phyloP scores from a whole-genome alignment of 2,797 vertebrate species.

The Cirrhinus mrigala region DNA sequence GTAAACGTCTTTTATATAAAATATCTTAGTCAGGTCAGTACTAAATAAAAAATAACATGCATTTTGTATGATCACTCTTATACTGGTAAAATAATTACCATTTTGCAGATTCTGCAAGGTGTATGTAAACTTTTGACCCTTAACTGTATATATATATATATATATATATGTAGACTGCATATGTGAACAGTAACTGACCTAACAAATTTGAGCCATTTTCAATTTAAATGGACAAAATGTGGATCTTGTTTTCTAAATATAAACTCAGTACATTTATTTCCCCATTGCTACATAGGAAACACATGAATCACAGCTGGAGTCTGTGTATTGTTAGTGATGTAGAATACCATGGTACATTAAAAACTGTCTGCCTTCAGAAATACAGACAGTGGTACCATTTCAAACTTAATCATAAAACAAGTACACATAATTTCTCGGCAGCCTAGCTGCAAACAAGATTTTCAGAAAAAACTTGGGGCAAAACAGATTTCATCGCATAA shows the following conservation, averaged over 20 bases:
- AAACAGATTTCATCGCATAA: not conserved
- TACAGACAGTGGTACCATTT: not conserved
- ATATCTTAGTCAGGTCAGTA: too few species aligned
- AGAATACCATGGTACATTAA: conserved; percentile 7
- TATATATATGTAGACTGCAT: too few species aligned
- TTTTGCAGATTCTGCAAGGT: too few species aligned
- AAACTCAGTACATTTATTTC: not conserved
- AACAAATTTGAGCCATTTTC: conserved; percentile 4
- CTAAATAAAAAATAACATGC: too few species aligned
- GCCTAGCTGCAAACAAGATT: not conserved
- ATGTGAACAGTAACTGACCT: not conserved
- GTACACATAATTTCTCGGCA: not conserved
- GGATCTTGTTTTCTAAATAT: not conserved
- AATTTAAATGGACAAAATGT: not conserved
- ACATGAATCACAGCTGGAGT: conserved; percentile 13
- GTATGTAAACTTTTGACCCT: too few species aligned
- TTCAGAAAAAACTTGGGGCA: not conserved
- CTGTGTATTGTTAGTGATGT: conserved; percentile 13
- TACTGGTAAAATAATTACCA: too few species aligned
- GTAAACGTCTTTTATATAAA: too few species aligned
- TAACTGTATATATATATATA: not conserved
- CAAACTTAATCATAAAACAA: conserved; percentile 14
- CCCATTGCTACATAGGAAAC: not conserved
- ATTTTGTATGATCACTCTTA: too few species aligned
- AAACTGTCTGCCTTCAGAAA: not conserved